These are phyloP conservation scores for Meloidogyne hapla DNA, from an alignment of 1,140 invertebrate genomes.

Conservation along the genomic window DNA sequence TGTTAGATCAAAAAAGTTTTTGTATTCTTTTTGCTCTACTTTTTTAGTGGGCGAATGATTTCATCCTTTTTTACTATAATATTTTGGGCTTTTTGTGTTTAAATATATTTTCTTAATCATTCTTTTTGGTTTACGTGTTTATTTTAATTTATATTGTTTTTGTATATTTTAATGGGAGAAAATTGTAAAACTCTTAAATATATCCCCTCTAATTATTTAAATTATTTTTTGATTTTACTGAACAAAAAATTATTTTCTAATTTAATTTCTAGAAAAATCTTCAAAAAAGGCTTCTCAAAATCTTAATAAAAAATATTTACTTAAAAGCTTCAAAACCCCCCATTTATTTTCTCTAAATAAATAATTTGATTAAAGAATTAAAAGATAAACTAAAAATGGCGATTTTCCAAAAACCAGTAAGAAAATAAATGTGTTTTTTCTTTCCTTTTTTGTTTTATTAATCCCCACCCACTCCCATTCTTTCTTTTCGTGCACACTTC, in stretches of 20 bases:
- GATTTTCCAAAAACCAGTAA: neutral
- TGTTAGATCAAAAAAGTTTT: no score
- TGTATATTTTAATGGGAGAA: neutral
- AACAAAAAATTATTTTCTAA: no score
- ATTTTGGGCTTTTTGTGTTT: neutral
- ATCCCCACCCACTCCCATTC: neutral
- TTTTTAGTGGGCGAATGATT: neutral
- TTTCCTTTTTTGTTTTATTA: neutral
- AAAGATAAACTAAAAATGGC: neutral
- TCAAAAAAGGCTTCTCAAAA: no score
- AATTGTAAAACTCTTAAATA: neutral
- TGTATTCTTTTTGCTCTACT: no score
- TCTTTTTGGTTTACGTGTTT: constrained; percentile 2
- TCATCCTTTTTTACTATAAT: constrained; percentile 1
- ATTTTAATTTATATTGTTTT: neutral
- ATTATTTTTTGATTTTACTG: no score
- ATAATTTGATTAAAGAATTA: constrained; percentile 10
- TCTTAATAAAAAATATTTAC: neutral
- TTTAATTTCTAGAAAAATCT: no score
- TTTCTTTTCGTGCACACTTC: neutral
- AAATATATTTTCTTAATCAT: constrained; percentile 7
- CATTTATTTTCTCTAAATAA: neutral
- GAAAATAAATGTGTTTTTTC: constrained; percentile 2
- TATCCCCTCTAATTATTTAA: neutral
- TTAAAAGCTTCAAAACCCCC: neutral